Evolutionary conservation across 23 tunicate species (phyloP), one percentile per base, ranked within the genome.

Genomic region (Corella eumyota): DNA sequence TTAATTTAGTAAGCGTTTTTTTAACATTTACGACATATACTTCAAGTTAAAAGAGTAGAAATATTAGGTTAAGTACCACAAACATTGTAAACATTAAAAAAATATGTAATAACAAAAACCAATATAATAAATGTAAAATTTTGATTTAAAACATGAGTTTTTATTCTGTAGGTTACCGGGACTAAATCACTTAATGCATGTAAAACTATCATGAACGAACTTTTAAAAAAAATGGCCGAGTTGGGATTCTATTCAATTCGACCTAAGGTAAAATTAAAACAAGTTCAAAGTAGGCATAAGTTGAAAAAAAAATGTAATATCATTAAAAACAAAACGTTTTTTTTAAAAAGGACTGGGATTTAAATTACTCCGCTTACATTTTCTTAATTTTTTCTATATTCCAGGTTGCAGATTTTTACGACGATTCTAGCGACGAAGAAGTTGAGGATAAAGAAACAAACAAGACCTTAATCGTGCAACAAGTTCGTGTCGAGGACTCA

Each of bases 101-200:
- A n/a, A n/a, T n/a, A n/a, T n/a, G n/a, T n/a, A n/a, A n/a, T n/a
- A n/a, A n/a, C n/a, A n/a, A n/a, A n/a, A n/a, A n/a, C n/a, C n/a
- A n/a, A n/a, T n/a, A n/a, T n/a, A n/a, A n/a, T n/a, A n/a, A n/a
- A n/a, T n/a, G n/a, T n/a, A n/a, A n/a, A n/a, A n/a, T n/a, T n/a
- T n/a, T n/a, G n/a, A n/a, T n/a, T n/a, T n/a, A n/a, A n/a, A n/a
- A n/a, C n/a, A n/a, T n/a, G n/a, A n/a, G n/a, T n/a, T n/a, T n/a
- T n/a, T n/a, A n/a, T n/a, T n/a, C n/a, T n/a, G n/a, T 56, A 80
- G 90, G 79, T 84, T 11, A 78, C 96, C 28, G 85, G 96, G n/a
- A 63, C 79, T 17, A 74, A 78, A 52, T 80, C 77, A 32, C 53
- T 78, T 37, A 62, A 66, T 24, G 30, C 58, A 19, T 88, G 96